Evolutionary conservation across 1,140 invertebrate species (phyloP).

Genomic region (Dreissena rostriformis): DNA sequence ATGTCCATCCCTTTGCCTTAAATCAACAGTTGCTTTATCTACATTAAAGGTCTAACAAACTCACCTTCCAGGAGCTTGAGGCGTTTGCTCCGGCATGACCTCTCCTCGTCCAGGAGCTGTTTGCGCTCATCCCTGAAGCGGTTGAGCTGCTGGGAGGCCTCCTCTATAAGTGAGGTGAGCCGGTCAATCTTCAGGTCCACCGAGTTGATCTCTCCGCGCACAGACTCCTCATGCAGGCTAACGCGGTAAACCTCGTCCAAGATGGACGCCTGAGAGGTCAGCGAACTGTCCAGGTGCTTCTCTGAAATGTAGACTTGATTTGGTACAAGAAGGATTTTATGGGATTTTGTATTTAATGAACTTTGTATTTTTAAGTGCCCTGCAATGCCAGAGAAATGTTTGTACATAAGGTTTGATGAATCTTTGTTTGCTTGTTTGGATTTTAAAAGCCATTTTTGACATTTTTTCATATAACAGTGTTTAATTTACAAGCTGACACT

Average conservation of each 20-base stretch:
- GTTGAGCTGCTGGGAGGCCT: constrained; percentile 36
- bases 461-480: too few species aligned
- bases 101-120: constrained; percentile 31
- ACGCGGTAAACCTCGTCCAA: constrained; percentile 49
- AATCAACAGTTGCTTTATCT: too few species aligned
- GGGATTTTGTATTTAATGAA: too few species aligned
- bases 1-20: too few species aligned
- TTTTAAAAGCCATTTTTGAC: too few species aligned
- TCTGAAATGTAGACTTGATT: constrained; percentile 4
- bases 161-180: constrained; percentile 44
- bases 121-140: constrained; percentile 21
- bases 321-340: too few species aligned
- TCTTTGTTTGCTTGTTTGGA: too few species aligned
- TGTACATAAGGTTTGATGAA: too few species aligned
- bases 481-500: too few species aligned
- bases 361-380: too few species aligned
- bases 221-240: constrained; percentile 48
- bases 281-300: constrained; percentile 36
- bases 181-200: constrained; percentile 30
- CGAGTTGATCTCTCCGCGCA: constrained; percentile 30
- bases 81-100: constrained; percentile 32
- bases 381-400: too few species aligned
- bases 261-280: constrained; percentile 25
- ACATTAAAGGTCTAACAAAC: too few species aligned
- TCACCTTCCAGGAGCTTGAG: constrained; percentile 48